Percentiles rank a stretch among this genome's conserved stretches.
Conservation (phyloP, 1,140 invertebrate genomes). For the Lutraria rhynchaena region DNA sequence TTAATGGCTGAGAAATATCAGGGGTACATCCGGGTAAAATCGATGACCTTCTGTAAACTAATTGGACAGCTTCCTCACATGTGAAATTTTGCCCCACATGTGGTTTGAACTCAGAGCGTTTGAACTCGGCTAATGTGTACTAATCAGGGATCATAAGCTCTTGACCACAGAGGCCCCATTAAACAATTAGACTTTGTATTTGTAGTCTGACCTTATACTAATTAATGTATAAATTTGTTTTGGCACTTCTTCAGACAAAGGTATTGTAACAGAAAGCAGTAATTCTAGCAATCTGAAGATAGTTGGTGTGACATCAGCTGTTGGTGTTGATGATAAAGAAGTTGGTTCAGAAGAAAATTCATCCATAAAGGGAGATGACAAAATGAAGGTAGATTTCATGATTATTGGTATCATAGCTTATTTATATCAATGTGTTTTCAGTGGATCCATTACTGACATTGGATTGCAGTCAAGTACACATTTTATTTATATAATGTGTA, state of each 20-base stretch:
- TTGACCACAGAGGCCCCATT: neutral
- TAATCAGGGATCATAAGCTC: no score
- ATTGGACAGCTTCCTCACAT: no score
- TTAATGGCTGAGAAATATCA: no score
- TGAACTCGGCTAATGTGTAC: neutral
- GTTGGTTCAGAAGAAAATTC: slow-evolving; percentile 7
- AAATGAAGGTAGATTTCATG: neutral
- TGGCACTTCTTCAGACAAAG: neutral
- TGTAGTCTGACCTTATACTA: neutral
- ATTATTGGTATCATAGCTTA: no score
- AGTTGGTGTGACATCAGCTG: slow-evolving; percentile 39
- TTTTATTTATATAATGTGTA: no score
- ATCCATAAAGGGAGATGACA: slow-evolving; percentile 4
- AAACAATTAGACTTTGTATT: neutral
- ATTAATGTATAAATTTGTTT: neutral
- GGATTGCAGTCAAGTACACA: no score
- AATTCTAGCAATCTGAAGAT: slow-evolving; percentile 24
- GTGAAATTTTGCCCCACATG: no score
- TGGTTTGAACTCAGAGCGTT: no score
- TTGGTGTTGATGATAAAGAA: slow-evolving; percentile 22
- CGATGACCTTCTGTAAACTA: no score
- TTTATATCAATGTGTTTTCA: neutral
- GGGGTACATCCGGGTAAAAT: no score
- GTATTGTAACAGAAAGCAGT: neutral
- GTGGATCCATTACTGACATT: no score